Conservation (phyloP, 2,888 invertebrate species). For the Cephalotes varians region DNA sequence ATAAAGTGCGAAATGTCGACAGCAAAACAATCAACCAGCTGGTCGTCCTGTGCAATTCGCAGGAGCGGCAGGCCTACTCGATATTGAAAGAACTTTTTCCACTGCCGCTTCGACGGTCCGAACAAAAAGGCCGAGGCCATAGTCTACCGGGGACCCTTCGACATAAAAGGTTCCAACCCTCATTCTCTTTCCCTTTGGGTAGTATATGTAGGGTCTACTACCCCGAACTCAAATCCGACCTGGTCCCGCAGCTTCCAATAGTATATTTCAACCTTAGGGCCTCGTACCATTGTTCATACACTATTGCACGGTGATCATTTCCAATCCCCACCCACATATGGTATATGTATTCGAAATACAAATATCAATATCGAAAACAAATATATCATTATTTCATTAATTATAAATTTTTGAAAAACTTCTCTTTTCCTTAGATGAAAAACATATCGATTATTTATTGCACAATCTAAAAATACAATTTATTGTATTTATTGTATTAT, state of each 20-base stretch:
- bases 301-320: slow-evolving; percentile 20
- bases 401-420: neutral
- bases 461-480: neutral
- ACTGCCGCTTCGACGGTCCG: slow-evolving; percentile 73
- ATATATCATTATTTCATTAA: neutral
- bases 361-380: neutral
- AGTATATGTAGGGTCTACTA: slow-evolving; percentile 68
- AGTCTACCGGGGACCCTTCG: slow-evolving; percentile 80
- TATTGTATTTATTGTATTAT: neutral
- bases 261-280: slow-evolving; percentile 15
- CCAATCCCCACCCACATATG: neutral
- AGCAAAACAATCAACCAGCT: slow-evolving; percentile 54
- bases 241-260: slow-evolving; percentile 53
- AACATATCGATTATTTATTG: neutral
- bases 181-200: slow-evolving; percentile 65
- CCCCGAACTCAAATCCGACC: slow-evolving; percentile 73
- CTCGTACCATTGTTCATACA: slow-evolving; percentile 16
- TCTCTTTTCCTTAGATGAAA: neutral
- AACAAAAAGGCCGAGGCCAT: slow-evolving; percentile 80
- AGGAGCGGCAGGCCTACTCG: slow-evolving; percentile 50
- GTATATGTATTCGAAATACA: neutral
- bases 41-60: slow-evolving; percentile 26
- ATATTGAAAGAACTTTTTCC: slow-evolving; percentile 66
- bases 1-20: slow-evolving; percentile 34
- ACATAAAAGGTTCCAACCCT: slow-evolving; percentile 79